Evolutionary conservation across 2,113 vertebrate genomes (phyloP), one percentile per base, ranked within the genome.

Genomic region (Acrocephalus kingi): DNA sequence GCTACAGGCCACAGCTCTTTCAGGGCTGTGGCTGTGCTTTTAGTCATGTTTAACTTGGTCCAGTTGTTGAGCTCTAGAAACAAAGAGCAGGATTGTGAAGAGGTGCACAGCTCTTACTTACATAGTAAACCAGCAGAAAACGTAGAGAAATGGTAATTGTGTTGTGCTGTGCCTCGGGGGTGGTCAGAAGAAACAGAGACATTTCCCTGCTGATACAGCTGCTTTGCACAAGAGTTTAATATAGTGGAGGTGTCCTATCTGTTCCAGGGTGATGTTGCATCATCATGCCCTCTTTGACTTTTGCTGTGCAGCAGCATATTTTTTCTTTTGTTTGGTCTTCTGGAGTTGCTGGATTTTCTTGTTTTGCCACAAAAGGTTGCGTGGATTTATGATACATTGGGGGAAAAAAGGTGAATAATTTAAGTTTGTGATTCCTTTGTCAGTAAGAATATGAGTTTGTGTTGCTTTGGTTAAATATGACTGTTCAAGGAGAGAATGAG

Each of bases 261-360:
- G 14, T 41, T 74, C 30, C 18, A 55, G 64, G 13, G 27, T 41
- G 25, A 6, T 51, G 25, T 19, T 55, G 7, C 52, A 67, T 37
- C 18, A 15, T 54, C 1, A 0, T 2, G 2, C 3, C 10, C 14
- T n/a, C 35, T 61, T 56, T 51, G 61, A 45, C 43, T 72, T 83
- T 56, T 87, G 28, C 24, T 30, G 0, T 15, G 13, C 11, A 25
- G 17, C 20, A 52, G 7, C 24, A n/a, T 37, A 0, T 0, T 15
- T 88, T 45, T 80, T 68, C 11, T 75, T 46, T 73, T 45, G 7
- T 37, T 63, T 39, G 6, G 4, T 77, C 30, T 66, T 84, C 24
- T 31, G 33, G 28, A 75, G 17, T 37, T 27, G 27, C 2, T 63
- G 10, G 2, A 11, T 73, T 89, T 82, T 62, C 28, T 64, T 87